Percentiles rank a stretch among this genome's conserved stretches.
Evolutionary conservation across 2,113 vertebrate species (phyloP).

Genomic region (Chaenogobius annularis): DNA sequence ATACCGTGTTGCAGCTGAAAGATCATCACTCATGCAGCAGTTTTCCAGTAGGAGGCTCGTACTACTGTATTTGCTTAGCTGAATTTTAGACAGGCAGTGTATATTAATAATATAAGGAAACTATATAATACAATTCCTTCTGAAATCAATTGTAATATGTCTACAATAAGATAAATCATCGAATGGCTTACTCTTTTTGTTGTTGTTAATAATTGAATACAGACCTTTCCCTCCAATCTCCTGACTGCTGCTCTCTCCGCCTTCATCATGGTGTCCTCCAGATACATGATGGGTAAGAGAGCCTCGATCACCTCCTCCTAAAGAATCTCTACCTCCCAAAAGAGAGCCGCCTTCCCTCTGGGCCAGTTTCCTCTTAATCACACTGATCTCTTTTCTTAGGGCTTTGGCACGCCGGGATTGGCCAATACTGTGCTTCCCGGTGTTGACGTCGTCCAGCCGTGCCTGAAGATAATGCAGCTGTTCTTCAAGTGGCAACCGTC

Average conservation of each 20-base stretch:
- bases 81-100: too few relatives aligned
- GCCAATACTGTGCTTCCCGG: constrained; percentile 91
- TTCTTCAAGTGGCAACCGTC: constrained; percentile 89
- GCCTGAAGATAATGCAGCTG: constrained; percentile 90
- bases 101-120: too few relatives aligned
- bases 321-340: constrained; percentile 72
- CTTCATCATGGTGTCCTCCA: constrained; percentile 86
- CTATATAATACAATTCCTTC: not conserved
- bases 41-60: too few relatives aligned
- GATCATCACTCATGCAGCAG: too few relatives aligned
- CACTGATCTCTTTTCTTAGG: constrained; percentile 94
- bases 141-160: not conserved
- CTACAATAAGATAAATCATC: not conserved
- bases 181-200: not conserved
- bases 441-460: constrained; percentile 86
- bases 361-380: constrained; percentile 90
- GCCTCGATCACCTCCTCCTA: constrained; percentile 63
- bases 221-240: constrained; percentile 85
- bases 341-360: constrained; percentile 84
- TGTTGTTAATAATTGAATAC: not conserved
- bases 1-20: too few relatives aligned
- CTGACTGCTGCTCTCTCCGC: constrained; percentile 98
- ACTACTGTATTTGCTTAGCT: too few relatives aligned
- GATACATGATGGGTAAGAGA: constrained; percentile 73
- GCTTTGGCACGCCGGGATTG: constrained; percentile 93